Base-by-base conservation (phyloP, 2,888 invertebrate genomes). In the Tigriopus californicus region DNA sequence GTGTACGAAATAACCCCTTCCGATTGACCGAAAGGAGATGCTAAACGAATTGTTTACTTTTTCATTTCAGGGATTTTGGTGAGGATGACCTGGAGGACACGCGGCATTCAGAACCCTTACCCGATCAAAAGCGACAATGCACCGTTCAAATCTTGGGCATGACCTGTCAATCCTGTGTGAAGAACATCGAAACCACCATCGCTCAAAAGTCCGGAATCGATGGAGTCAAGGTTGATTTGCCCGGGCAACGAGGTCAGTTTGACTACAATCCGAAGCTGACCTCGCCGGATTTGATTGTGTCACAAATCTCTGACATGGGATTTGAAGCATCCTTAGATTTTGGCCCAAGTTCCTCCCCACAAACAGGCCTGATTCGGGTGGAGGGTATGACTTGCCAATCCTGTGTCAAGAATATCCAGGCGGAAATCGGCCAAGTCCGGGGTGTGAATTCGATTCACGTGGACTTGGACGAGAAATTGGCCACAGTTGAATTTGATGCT, bases 301-400 rank as follows among this genome's bases (percentile, higher is more conserved):
- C 73, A 8, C 72, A 77, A 62, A 76, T 90, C 46, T 80, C 83
- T 65, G 82, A 82, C 62, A 80, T 89, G 76, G 89, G 89, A 0
- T 89, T 88, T 67, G 82, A 81, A 57, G 81, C 85, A 0, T 58
- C 65, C 8, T 33, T 33, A 8, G 33, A 33, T 33, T 33, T 13
- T 33, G 33, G 33, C 33, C 33, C 33, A 33, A 8, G 33, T 33
- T 33, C 33, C 8, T 5, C 8, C 8, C 33, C 33, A 5, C 33
- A 33, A 33, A 33, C 3, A 8, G 33, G 33, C 8, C 33, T 5
- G 3, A 33, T 33, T 33, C 33, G 33, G 8, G 64, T 73, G 40
- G 65, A 69, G 53, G 77, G 76, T 44, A 77, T 77, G 76, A 73
- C 74, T 64, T 78, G 69, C 64, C 67, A 72, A 47, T 71, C 74